Evolutionary conservation across 1,140 invertebrate genomes (phyloP), one percentile per base, ranked within the genome.

Genomic region (Whitmania pigra): DNA sequence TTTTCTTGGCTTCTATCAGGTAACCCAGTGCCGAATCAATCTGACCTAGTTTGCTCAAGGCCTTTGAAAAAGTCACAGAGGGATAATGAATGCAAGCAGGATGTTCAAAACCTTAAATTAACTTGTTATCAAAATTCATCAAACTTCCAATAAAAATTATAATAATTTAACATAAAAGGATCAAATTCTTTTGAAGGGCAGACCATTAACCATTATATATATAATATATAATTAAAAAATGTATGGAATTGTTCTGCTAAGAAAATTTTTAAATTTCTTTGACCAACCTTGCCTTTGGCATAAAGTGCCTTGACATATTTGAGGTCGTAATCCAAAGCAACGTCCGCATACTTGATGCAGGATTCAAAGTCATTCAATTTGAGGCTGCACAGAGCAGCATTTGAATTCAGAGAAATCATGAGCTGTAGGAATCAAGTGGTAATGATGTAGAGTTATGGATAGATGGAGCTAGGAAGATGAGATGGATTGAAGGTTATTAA

Each of bases 371-470:
- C 57, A 17, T 63, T 63, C 57, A 63, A 25, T 31, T 63, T 63
- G 29, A 63, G 57, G 22, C 57, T 25, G 29, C 57, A 63, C 20
- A 63, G 13, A 63, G 57, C 57, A 25, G 57, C 57, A 63, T 63
- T 63, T 22, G 22, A 63, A 31, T 63, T 63, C 13, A 63, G 29
- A 63, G 22, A 25, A 15, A 63, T 25, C 57, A 63, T 31, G 18
- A 22, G 57, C 57, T 25, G 22, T 63, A 22, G 22, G 9, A 25
- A 25, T n/a, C 25, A 57, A 18, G 22, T 63, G 57, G 22, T 63
- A 2, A 57, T 9, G 9, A 25, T 17, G 29, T 7, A 31, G 9
- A 63, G 29, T 4, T 25, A 13, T 25, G 22, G 20, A 63, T 57
- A 63, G 57, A 31, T 63, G 22, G 57, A 31, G 9, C 9, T 49